A percentile compares a stretch with the other conserved stretches of the same genome.
These are phyloP conservation scores for Saiga tatarica DNA, from an alignment of 2,113 vertebrate species.

Conservation along the genomic window DNA sequence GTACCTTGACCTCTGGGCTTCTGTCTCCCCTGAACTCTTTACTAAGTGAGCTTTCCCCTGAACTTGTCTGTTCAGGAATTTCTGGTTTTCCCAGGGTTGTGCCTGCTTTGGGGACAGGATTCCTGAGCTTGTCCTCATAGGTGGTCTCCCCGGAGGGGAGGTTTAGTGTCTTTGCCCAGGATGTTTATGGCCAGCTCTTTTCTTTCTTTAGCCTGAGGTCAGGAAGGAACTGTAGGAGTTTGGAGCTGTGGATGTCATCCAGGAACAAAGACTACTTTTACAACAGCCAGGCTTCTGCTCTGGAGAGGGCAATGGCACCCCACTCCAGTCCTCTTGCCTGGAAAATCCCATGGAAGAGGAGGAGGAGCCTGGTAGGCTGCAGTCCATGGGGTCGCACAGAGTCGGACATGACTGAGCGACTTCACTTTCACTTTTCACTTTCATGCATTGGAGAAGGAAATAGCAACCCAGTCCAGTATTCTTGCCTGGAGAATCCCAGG, in stretches of 20 bases:
- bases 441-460: too few species aligned
- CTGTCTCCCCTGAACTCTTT: background rate
- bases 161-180: background rate
- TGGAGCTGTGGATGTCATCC: constrained; percentile 30
- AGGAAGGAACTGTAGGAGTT: constrained; percentile 16
- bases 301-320: too few species aligned
- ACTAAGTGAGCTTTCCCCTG: background rate
- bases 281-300: constrained; percentile 48
- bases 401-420: too few species aligned
- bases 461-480: too few species aligned
- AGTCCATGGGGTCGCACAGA: too few species aligned
- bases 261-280: constrained; percentile 64
- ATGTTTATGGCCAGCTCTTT: background rate
- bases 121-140: background rate
- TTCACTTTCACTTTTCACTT: too few species aligned
- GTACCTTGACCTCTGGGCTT: background rate
- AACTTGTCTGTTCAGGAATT: background rate
- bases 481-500: too few species aligned
- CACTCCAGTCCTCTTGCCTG: too few species aligned
- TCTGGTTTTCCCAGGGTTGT: background rate
- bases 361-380: too few species aligned
- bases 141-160: background rate
- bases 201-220: constrained; percentile 58
- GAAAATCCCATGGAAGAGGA: too few species aligned
- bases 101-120: background rate